Base-by-base conservation (phyloP, 2,113 vertebrate species). In the Sporophila hypoxantha region DNA sequence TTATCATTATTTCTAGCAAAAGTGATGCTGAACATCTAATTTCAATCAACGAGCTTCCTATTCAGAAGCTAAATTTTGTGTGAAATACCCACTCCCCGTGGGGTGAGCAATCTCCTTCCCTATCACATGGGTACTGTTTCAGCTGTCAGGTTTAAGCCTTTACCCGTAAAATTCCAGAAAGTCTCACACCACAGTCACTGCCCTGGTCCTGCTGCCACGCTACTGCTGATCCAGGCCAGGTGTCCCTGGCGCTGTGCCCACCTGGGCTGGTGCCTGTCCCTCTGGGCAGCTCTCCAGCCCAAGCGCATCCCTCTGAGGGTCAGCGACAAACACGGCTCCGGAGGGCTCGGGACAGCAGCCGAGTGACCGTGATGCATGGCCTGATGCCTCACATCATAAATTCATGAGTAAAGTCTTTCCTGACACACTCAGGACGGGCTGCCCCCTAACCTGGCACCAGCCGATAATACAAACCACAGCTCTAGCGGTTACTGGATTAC, bases 291-390 rank as follows among this genome's bases (percentile, higher is more conserved):
- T 57, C 32, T 32, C 30, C 74, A 49, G 41, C 34, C 71, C 18
- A 6, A 10, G n/a, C 0, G 2, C 15, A 20, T 14, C 47, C 13
- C 20, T 9, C 20, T 0, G 18, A 2, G 37, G 9, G 14, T 2
- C 23, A 7, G 42, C 36, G 56, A 32, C 55, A 52, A 20, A 3
- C 10, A 2, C 9, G 4, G 62, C 17, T 34, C 23, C 0, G 4
- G 32, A 29, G 66, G 1, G 13, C 66, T 55, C 4, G 2, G 47
- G 23, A 4, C 53, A 18, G 11, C 17, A 14, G 32, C 0, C 2
- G 20, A 14, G 34, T 5, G 52, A 11, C 37, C 0, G 6, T 2
- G 29, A 12, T n/a, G 14, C 37, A 27, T 59, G 27, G 2, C 19
- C 3, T 32, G 3, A 18, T 7, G 29, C 17, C 46, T 5, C 39